Conservation (phyloP, 2,113 vertebrate species). For the Mustelus asterias region DNA sequence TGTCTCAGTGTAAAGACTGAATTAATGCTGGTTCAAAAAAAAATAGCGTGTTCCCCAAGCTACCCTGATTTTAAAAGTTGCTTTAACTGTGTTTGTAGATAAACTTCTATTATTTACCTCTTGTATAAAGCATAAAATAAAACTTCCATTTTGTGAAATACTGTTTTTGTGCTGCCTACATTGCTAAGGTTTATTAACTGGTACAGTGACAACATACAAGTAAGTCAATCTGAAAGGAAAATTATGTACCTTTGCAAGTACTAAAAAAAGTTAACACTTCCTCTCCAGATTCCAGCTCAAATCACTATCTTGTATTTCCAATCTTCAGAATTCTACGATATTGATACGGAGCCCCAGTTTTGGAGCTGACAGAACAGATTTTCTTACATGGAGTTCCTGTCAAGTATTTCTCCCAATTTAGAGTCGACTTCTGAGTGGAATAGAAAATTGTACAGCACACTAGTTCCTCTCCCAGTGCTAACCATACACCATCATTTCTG, state of each 20-base stretch:
- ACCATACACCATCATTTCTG: not conserved
- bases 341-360: not conserved
- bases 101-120: conserved; percentile 30
- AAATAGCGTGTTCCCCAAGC: conserved; percentile 10
- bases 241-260: not conserved
- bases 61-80: conserved; percentile 14
- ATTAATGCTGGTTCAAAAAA: conserved; percentile 16
- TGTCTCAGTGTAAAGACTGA: not conserved
- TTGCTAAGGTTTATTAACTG: not conserved
- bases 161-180: not conserved
- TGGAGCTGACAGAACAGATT: not conserved
- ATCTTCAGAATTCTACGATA: not conserved
- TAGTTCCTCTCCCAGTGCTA: not conserved
- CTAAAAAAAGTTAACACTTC: not conserved
- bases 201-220: not conserved
- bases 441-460: not conserved
- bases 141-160: conserved; percentile 34
- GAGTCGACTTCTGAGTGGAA: not conserved
- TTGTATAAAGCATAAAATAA: conserved; percentile 37
- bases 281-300: not conserved
- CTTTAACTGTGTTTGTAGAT: conserved; percentile 35
- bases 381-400: not conserved
- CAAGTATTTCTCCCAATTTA: not conserved
- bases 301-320: not conserved
- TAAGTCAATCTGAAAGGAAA: not conserved